Evolutionary conservation across 2,888 invertebrate genomes (phyloP).

Genomic region (Heteromurus nitidus): DNA sequence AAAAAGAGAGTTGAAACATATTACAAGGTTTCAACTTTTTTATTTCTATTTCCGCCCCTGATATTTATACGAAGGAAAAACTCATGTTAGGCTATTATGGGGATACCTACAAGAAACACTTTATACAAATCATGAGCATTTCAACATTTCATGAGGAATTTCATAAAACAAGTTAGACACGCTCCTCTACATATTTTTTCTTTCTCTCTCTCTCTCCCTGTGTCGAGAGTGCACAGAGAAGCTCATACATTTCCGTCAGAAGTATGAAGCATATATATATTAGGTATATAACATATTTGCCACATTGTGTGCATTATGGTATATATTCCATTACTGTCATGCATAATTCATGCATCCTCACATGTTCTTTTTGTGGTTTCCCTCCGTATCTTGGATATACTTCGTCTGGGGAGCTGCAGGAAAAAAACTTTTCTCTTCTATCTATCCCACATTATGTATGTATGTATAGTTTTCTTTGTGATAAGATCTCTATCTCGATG

Average conservation of each 20-base stretch:
- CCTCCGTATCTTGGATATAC: not conserved
- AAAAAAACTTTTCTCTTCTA: not conserved
- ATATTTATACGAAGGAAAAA: not conserved
- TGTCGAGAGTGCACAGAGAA: conserved; percentile 1
- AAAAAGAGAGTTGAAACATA: not conserved
- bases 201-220: not conserved
- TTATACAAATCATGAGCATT: conserved; percentile 50
- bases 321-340: conserved; percentile 56
- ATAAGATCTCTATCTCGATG: not conserved
- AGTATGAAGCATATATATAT: too few relatives aligned
- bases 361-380: conserved; percentile 48
- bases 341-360: conserved; percentile 54
- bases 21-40: not conserved
- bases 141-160: conserved; percentile 49
- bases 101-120: conserved; percentile 21
- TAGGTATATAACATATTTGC: too few relatives aligned
- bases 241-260: too few relatives aligned
- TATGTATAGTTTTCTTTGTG: not conserved
- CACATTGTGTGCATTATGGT: conserved; percentile 37
- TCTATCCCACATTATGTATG: not conserved
- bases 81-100: not conserved
- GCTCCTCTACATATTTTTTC: conserved; percentile 17
- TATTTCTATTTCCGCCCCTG: conserved; percentile 3
- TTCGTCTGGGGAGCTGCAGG: not conserved
- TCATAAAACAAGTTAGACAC: conserved; percentile 43